phyloP scores from a whole-genome alignment of 30 jellyfish, hydroid and myxozoan genomes.

The Catostylus mosaicus region DNA sequence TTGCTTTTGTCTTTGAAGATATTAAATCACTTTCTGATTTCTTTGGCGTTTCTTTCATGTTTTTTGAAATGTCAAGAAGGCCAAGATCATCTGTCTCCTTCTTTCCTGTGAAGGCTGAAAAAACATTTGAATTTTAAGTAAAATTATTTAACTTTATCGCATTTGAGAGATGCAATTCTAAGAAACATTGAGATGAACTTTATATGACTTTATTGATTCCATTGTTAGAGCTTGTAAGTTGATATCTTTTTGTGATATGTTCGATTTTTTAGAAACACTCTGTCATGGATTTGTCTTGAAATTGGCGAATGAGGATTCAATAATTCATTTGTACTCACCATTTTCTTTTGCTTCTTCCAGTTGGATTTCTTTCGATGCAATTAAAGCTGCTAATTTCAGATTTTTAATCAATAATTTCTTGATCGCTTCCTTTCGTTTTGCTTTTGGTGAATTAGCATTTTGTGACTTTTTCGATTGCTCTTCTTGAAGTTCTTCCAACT shows the following conservation, averaged over 20 bases:
- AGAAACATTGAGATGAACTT: no score
- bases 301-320: not conserved
- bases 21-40: slow-evolving; percentile 26
- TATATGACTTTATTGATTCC: no score
- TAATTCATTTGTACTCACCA: slow-evolving; percentile 21
- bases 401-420: slow-evolving; percentile 84
- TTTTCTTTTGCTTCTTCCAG: slow-evolving; percentile 92
- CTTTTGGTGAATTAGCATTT: slow-evolving; percentile 69
- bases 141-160: no score
- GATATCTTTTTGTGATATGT: not conserved
- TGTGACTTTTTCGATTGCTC: slow-evolving; percentile 97
- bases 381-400: slow-evolving; percentile 91
- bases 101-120: slow-evolving; percentile 72
- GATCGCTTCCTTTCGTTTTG: slow-evolving; percentile 87
- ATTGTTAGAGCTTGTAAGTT: no score
- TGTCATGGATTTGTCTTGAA: not conserved
- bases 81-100: slow-evolving; percentile 69
- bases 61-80: slow-evolving; percentile 42
- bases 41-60: slow-evolving; percentile 30
- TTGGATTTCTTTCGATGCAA: slow-evolving; percentile 94
- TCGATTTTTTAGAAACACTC: not conserved
- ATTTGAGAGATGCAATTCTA: no score
- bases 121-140: not conserved
- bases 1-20: slow-evolving; percentile 62
- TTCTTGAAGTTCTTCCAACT: slow-evolving; percentile 72